Evolutionary conservation across 1,140 invertebrate genomes (phyloP), one percentile per base, ranked within the genome.

Genomic region (Drosophila gunungcola): DNA sequence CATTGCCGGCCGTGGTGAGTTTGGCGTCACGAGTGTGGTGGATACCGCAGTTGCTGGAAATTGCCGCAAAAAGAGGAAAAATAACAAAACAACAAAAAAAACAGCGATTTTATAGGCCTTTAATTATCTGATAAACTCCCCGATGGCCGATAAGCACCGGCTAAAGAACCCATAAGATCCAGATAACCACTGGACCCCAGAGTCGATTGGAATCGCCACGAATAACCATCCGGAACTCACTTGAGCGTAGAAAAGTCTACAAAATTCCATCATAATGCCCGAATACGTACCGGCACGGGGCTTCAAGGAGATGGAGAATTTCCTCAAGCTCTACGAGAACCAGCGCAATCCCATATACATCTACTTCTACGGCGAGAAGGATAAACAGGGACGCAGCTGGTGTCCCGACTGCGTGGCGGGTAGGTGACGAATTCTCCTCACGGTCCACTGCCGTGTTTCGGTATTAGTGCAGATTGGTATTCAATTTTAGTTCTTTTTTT

Each of bases 361-460:
- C 11, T 88, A 88, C 39, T 84, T 88, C 43, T 84, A 68, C 10
- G 84, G 84, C 32, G 76, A 84, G 49, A 88, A 88, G 68, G 84
- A 88, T 32, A 53, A 42, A 34, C 62, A 73, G 3, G 84, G 84
- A 3, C 38, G 43, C 0, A 89, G 84, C 43, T 88, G 84, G 84
- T 88, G 84, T 27, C 62, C 80, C n/a, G 84, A 88, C 27, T 88
- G 84, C 16, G 80, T 85, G 21, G 76, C 62, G 2, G 76, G 84
- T 89, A 48, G 45, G 79, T 63, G 16, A 11, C 27, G 4, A 29
- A 60, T 1, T 10, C 9, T 12, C 32, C 27, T 6, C 29, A 7
- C 7, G 29, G 29, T 32, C 29, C 5, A 6, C 29, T 25, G 5
- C 12, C 3, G 9, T n/a, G n/a, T 5, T 32, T 32, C 5, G 29